Conservation (phyloP, 2,113 vertebrate genomes). For the Cyanistes caeruleus region DNA sequence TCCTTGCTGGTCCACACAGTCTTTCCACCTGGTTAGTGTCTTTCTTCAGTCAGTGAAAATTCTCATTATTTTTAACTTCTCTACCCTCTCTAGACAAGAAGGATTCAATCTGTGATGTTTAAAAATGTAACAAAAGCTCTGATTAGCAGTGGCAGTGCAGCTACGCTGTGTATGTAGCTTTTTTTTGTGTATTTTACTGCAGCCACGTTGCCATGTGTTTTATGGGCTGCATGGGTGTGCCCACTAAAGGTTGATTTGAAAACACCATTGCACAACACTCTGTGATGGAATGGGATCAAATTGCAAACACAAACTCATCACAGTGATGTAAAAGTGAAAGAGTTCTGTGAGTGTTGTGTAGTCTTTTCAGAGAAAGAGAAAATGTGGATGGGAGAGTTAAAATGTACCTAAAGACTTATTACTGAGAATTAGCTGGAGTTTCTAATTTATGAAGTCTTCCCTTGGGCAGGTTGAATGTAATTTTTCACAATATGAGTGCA, state of each 20-base stretch:
- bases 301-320: background rate
- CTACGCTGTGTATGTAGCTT: background rate
- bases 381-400: background rate
- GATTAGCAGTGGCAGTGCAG: background rate
- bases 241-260: background rate
- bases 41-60: background rate
- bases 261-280: background rate
- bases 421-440: background rate
- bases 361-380: background rate
- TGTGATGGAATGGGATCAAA: background rate
- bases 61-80: background rate
- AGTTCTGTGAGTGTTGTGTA: background rate
- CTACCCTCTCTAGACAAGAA: background rate
- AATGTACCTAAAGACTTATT: background rate
- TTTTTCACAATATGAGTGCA: background rate
- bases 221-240: background rate
- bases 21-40: background rate
- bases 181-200: background rate
- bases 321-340: background rate
- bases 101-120: background rate
- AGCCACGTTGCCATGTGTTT: background rate
- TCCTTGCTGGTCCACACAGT: background rate
- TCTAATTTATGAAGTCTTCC: background rate
- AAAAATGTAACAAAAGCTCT: background rate
- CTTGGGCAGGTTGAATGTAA: background rate